Percentiles rank a stretch among this genome's conserved stretches.
These are phyloP conservation scores for Leptinotarsa defecta DNA, from an alignment of 1,140 invertebrate species.

Conservation along the genomic window DNA sequence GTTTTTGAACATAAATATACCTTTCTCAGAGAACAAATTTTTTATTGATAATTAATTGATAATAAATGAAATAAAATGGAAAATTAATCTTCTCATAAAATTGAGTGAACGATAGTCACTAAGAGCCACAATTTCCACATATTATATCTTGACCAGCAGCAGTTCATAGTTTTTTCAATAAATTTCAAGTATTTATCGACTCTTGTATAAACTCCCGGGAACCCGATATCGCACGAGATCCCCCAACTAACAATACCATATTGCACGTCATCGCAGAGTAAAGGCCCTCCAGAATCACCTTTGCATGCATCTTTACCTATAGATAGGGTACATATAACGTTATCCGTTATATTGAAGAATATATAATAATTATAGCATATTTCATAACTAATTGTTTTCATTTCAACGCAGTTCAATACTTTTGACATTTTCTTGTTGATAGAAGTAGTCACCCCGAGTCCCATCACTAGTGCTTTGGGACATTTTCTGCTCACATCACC, in stretches of 20 bases:
- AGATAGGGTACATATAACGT: slow-evolving; percentile 21
- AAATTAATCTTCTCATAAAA: no score
- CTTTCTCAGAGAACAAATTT: no score
- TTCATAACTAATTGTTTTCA: slow-evolving; percentile 8
- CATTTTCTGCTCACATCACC: slow-evolving; percentile 16
- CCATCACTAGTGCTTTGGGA: slow-evolving; percentile 26
- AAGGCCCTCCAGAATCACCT: slow-evolving; percentile 63
- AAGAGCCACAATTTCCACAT: not conserved
- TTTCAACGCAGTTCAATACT: slow-evolving; percentile 24
- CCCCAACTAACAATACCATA: slow-evolving; percentile 60
- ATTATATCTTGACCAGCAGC: not conserved
- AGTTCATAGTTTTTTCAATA: slow-evolving; percentile 37
- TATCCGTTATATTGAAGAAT: not conserved
- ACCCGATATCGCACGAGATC: slow-evolving; percentile 50
- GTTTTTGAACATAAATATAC: no score
- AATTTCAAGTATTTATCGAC: slow-evolving; percentile 50
- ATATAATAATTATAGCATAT: not conserved
- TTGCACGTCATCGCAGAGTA: slow-evolving; percentile 56
- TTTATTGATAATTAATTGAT: no score
- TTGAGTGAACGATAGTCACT: no score
- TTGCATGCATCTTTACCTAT: slow-evolving; percentile 33
- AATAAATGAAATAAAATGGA: no score
- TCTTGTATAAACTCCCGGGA: slow-evolving; percentile 55
- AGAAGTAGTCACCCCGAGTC: slow-evolving; percentile 23
- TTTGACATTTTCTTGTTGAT: not conserved